These are phyloP conservation scores for Mythimna lalbum DNA, from an alignment of 2,888 invertebrate genomes.

Conservation along the genomic window DNA sequence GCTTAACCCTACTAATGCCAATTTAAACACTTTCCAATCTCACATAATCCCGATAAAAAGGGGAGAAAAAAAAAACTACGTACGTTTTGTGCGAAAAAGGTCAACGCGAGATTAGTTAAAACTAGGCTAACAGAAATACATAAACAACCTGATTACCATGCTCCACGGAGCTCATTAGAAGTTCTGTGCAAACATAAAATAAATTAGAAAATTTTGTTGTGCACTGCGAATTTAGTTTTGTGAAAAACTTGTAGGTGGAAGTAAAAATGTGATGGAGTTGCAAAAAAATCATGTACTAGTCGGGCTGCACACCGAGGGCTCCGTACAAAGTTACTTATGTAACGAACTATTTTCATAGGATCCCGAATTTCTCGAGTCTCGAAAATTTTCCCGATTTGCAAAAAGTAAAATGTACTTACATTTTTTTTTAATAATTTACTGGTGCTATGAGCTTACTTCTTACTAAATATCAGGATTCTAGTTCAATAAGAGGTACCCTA, in stretches of 20 bases:
- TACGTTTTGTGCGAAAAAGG: conserved; percentile 27
- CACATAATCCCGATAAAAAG: conserved; percentile 19
- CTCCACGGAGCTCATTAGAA: conserved; percentile 50
- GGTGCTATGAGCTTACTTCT: too few species aligned
- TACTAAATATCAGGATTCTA: too few species aligned
- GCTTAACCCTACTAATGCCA: conserved; percentile 24
- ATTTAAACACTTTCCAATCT: conserved; percentile 35
- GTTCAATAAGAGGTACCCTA: too few species aligned
- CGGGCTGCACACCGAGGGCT: too few species aligned
- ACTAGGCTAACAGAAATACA: conserved; percentile 54
- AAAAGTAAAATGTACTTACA: too few species aligned
- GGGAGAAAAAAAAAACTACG: background rate
- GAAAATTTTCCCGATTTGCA: too few species aligned
- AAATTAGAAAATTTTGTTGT: conserved; percentile 54
- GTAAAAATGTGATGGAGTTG: background rate
- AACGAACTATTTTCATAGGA: too few species aligned
- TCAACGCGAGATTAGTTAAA: conserved; percentile 50
- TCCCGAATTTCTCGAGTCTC: too few species aligned
- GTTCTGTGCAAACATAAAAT: conserved; percentile 44
- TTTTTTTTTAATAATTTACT: too few species aligned
- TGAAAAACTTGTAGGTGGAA: conserved; percentile 19
- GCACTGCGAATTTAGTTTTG: conserved; percentile 9
- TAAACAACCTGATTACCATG: conserved; percentile 56
- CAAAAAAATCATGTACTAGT: background rate
- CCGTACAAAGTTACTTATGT: too few species aligned